Evolutionary conservation across 2,888 invertebrate species (phyloP).

Genomic region (Odontocerum albicorne): DNA sequence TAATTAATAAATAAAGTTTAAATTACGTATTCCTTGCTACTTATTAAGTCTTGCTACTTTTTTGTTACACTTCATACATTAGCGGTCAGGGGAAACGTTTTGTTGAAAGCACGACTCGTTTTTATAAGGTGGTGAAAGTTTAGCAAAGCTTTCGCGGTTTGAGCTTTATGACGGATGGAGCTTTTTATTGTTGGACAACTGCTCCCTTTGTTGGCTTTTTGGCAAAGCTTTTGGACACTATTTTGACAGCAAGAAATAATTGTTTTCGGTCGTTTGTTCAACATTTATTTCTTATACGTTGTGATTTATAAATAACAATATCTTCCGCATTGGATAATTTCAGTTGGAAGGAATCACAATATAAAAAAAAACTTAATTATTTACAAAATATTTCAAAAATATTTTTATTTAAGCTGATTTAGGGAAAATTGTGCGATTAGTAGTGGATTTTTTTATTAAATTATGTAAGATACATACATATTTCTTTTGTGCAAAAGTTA

Average conservation of each 20-base stretch:
- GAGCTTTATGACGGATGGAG: conserved; percentile 25
- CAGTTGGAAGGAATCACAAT: too few species aligned
- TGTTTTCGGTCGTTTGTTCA: conserved; percentile 12
- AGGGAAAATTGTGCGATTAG: too few species aligned
- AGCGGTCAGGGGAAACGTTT: conserved; percentile 12
- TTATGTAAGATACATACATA: too few species aligned
- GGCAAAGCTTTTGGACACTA: background rate
- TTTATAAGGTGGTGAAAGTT: conserved; percentile 19
- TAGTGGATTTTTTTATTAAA: too few species aligned
- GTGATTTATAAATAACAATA: background rate
- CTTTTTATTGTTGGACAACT: conserved; percentile 23
- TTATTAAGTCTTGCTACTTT: background rate
- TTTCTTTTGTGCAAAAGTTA: too few species aligned
- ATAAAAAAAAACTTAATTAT: too few species aligned
- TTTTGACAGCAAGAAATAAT: conserved; percentile 13
- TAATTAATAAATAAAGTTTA: too few species aligned
- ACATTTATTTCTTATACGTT: too few species aligned
- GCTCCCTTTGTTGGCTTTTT: conserved; percentile 8
- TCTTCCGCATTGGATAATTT: too few species aligned
- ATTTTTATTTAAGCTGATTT: too few species aligned
- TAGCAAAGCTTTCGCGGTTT: conserved; percentile 6
- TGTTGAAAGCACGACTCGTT: conserved; percentile 13
- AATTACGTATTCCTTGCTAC: too few species aligned
- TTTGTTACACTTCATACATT: background rate
- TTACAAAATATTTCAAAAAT: too few species aligned